Base-by-base conservation (phyloP, 2,888 invertebrate species). In the Terebella lapidaria region DNA sequence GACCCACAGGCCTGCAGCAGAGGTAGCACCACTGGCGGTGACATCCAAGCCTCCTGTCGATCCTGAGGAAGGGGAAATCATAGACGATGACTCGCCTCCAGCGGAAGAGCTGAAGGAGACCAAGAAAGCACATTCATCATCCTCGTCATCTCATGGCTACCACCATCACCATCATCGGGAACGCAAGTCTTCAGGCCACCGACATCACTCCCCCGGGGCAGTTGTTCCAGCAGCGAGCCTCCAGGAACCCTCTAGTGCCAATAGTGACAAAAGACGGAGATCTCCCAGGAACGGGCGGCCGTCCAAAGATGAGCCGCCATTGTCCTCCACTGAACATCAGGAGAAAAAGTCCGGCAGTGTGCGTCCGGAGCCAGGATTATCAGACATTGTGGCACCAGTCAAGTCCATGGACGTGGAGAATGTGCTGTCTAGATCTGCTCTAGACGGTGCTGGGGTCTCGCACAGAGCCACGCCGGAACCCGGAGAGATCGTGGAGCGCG, bases 121-220 rank as follows among this genome's bases (percentile, higher is more conserved):
- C 24, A 22, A 49, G 15, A 5, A 5, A 5, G 35, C 35, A 10
- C 10, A 10, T 35, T 10, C 35, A 10, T 10, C 35, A 10, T 10
- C 35, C 35, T 15, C 35, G 10, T 10, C 35, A 10, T 10, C 35
- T 18, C 18, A 35, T 35, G 42, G 42, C 42, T 22, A 49, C 24
- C 49, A 49, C 49, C 24, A 49, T 49, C 49, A 49, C 49, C 49
- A 49, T 18, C 35, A 35, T 24, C 15, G 49, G 5, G 49, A 49
- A 22, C 49, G 49, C 24, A 15, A 24, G 5, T 22, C 24, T 10
- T n/a, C 18, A 5, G 49, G 49, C 5, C 49, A 35, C 35, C 35
- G 42, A 15, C 42, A 35, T 35, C 42, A 35, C 10, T 35, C 42
- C 10, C 42, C 42, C n/a, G 42, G 42, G 10, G 42, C 42, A 15